Evolutionary conservation across 2,888 invertebrate species (phyloP), one percentile per base, ranked within the genome.

Genomic region (Xanthorhoe spadicearia): DNA sequence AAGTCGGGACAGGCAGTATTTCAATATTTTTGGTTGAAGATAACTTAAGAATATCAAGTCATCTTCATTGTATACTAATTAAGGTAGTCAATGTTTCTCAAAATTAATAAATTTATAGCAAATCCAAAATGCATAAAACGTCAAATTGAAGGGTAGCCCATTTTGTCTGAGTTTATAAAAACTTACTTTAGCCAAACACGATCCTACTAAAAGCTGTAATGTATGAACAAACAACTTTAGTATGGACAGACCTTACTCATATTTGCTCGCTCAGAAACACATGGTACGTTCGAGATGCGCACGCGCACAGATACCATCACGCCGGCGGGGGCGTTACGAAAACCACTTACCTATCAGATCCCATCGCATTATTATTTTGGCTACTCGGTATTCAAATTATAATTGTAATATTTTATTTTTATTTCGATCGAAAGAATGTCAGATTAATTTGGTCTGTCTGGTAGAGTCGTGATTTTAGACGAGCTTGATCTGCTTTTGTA

Each of bases 311-410:
- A 90, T 91, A 72, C 68, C 86, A 90, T 92, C 91, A 48, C 81
- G 87, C 89, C 83, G 74, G 84, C 77, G 81, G 88, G 89, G 90
- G 90, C 92, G 91, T 91, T 89, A 87, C 90, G 89, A 92, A 89
- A 92, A 90, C 89, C 88, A 89, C 90, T 91, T 91, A 89, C 88
- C 86, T 90, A 89, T 89, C 88, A 83, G 84, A 88, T 89, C 84
- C 86, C 84, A 91, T 90, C 88, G 81, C 75, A 82, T 82, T 85
- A 87, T 88, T 86, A 90, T 90, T 91, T 90, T 86, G 85, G 89
- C 90, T 91, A 89, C 89, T 89, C 86, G 82, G 79, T 80, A 84
- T 84, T 83, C 80, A 81, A 83, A 86, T 85, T 84, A 79, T 80
- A 80, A 80, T 77, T 81, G 79, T 76, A 77, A 70, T 77, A 76